Evolutionary conservation across 2,113 vertebrate species (phyloP).

Genomic region (Barbus barbus): DNA sequence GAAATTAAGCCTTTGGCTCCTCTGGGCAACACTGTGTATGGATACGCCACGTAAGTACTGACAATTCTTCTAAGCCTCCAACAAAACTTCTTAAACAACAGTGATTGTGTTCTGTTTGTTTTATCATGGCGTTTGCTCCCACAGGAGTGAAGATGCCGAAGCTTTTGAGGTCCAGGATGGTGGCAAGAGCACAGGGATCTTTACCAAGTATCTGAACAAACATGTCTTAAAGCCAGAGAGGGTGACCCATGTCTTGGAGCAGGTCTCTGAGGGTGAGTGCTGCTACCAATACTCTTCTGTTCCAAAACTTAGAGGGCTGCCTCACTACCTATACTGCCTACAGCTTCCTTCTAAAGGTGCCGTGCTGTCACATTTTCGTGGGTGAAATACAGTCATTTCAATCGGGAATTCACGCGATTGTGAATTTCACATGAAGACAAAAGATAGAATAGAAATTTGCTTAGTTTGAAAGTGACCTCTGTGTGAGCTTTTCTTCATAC

Average conservation of each 20-base stretch:
- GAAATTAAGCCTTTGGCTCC: conserved; percentile 77
- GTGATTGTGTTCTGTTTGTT: background rate
- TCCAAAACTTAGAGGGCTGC: background rate
- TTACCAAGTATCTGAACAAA: conserved; percentile 87
- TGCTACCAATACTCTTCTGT: background rate
- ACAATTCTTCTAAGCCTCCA: background rate
- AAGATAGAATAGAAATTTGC: background rate
- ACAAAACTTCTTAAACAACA: background rate
- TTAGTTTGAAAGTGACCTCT: background rate
- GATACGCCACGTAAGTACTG: conserved; percentile 84
- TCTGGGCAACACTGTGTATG: conserved; percentile 85
- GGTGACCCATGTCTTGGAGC: conserved; percentile 84
- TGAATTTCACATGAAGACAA: background rate
- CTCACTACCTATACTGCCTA: background rate
- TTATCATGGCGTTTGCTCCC: background rate
- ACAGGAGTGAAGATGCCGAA: conserved; percentile 85
- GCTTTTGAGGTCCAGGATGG: conserved; percentile 86
- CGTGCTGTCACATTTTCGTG: background rate
- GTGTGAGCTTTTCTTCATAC: background rate
- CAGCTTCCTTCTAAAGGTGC: background rate
- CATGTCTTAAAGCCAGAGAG: conserved; percentile 81
- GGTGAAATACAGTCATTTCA: background rate
- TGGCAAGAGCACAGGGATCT: conserved; percentile 84
- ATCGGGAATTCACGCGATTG: background rate
- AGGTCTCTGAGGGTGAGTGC: conserved; percentile 82